phyloP scores from a whole-genome alignment of 2,888 invertebrate genomes.

The Chrysotoxum bicinctum region DNA sequence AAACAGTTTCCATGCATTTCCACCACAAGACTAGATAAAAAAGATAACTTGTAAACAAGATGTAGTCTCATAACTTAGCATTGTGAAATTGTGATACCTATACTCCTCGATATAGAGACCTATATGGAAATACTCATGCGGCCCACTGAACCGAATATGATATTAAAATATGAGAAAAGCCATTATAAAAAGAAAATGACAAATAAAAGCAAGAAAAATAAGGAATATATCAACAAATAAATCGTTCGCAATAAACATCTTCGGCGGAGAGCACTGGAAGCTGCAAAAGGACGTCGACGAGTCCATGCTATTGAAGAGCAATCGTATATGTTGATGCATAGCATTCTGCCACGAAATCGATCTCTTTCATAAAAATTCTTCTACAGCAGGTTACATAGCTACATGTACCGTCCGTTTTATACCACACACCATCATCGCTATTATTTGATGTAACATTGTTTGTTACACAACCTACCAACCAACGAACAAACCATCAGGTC shows the following conservation, averaged over 20 bases:
- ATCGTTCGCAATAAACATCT: constrained; percentile 56
- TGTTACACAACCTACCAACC: constrained; percentile 9
- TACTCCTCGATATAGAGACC: neutral
- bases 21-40: neutral
- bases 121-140: constrained; percentile 9
- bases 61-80: constrained; percentile 37
- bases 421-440: neutral
- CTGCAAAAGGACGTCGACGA: neutral
- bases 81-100: constrained; percentile 24
- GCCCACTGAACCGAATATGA: constrained; percentile 50
- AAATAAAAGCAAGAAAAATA: neutral
- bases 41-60: constrained; percentile 24
- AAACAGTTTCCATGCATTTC: neutral
- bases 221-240: constrained; percentile 48
- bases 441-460: constrained; percentile 38
- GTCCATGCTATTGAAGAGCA: neutral
- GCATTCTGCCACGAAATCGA: constrained; percentile 59
- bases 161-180: constrained; percentile 41
- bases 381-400: neutral
- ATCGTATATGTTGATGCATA: constrained; percentile 45
- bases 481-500: neutral
- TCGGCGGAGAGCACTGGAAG: neutral
- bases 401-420: neutral
- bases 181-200: neutral
- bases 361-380: constrained; percentile 48